Evolutionary conservation across 2,113 vertebrate species (phyloP), one percentile per base, ranked within the genome.

Genomic region (Neofelis nebulosa): DNA sequence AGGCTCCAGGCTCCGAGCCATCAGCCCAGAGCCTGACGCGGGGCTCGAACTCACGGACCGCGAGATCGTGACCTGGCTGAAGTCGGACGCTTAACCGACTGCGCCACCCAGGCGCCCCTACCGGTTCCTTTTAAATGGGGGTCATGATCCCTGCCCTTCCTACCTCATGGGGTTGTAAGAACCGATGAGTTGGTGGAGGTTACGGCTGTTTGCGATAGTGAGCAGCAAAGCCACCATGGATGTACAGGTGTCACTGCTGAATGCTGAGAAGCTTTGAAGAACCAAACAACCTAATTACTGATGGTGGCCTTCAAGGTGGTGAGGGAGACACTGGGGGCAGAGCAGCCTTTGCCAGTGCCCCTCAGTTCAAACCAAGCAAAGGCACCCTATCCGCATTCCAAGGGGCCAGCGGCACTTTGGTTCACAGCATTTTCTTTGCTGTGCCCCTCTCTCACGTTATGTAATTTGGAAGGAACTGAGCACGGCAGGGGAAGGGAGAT

Each of bases 81-180:
- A n/a, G n/a, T n/a, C n/a, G n/a, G n/a, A n/a, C n/a, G n/a, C n/a
- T n/a, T n/a, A n/a, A n/a, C n/a, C n/a, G n/a, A n/a, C n/a, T n/a
- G n/a, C n/a, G n/a, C n/a, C n/a, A n/a, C n/a, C n/a, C n/a, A n/a
- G n/a, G n/a, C n/a, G n/a, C n/a, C n/a, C n/a, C n/a, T n/a, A n/a
- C 45, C 25, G 29, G 50, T 71, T 92, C 80, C 50, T 89, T 95
- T 87, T 38, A 78, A 11, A 19, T 27, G 31, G 84, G 92, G 25
- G 66, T 85, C 21, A 21, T 19, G 25, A 38, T 88, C 65, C 57
- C 69, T 87, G 81, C 25, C 73, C 27, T 81, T 94, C 76, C 97
- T 97, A 94, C 95, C 93, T 98, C 95, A 79, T 2, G 61, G 74
- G 61, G 16, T 38, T 52, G n/a, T 68, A 78, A 68, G 87, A 93